A percentile compares a stretch with the other conserved stretches of the same genome.
Evolutionary conservation across 2,113 vertebrate species (phyloP).

Genomic region (Catharus bicknelli): DNA sequence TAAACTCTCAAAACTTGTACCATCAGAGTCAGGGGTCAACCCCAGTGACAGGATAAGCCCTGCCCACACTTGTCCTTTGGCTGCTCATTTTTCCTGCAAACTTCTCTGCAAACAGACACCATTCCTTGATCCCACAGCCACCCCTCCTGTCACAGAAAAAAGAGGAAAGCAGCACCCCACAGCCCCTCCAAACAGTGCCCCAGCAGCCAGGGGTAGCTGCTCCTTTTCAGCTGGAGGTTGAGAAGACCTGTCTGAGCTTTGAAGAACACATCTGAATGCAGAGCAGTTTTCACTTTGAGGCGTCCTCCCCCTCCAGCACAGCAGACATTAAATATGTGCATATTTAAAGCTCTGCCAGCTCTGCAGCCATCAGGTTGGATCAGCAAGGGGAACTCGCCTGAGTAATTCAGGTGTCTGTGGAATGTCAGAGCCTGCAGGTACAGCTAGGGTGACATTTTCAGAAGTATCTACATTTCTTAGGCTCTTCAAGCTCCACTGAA

Average conservation of each 20-base stretch:
- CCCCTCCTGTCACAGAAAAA: not conserved
- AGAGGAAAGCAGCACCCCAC: not conserved
- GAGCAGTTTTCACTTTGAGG: not conserved
- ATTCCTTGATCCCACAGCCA: not conserved
- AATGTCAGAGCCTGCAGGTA: slow-evolving; percentile 26
- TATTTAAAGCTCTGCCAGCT: not conserved
- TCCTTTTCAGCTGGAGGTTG: not conserved
- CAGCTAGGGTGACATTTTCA: slow-evolving; percentile 20
- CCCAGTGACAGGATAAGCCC: not conserved
- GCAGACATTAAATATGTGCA: not conserved
- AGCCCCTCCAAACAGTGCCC: not conserved
- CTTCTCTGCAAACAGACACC: not conserved
- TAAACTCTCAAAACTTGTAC: not conserved
- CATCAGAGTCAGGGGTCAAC: not conserved
- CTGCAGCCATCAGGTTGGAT: not conserved
- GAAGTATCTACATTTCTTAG: not conserved
- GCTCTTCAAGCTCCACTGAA: not conserved
- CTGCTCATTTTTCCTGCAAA: not conserved
- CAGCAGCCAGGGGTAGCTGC: not conserved
- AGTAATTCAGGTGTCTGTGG: not conserved
- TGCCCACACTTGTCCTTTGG: not conserved
- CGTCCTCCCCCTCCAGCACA: not conserved
- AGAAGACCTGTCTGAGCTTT: not conserved
- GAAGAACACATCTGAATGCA: not conserved
- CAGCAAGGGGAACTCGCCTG: not conserved